Base-by-base conservation (phyloP, 2,113 vertebrate genomes). In the Carollia perspicillata region DNA sequence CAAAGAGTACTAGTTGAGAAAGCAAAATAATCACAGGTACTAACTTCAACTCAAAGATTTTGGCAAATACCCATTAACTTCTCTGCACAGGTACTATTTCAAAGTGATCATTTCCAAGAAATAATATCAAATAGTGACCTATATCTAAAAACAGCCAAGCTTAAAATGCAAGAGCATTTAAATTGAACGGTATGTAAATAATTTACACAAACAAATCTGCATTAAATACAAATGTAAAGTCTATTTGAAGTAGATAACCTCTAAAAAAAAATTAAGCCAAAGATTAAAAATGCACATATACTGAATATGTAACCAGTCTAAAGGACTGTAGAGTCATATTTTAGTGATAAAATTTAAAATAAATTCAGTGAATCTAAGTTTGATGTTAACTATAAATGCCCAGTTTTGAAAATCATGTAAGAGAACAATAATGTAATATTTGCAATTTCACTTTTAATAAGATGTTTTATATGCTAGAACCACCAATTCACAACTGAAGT, bases 91-190 rank as follows among this genome's bases (percentile, higher is more conserved):
- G n/a, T 93, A 93, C 40, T 71, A 88, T 28, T 84, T 68, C 77
- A 95, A 95, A 93, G 44, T 16, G 42, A 91, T 49, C 14, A 69
- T 75, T 58, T 69, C 8, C 28, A 91, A 71, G 11, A 10, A 94
- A 96, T 2, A 84, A 17, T 83, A 92, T 40, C 13, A 80, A 84
- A 66, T 8, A 96, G 33, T 65, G 49, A 94, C 69, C 89, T 91
- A 84, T 47, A 93, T 68, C 40, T 89, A 84, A 60, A 94, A 86
- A 58, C 9, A 49, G 78, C 69, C 0, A 95, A 18, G 8, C 20
- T 78, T 87, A 95, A 94, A 95, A 94, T 65, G 12, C 40, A 96
- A 90, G 20, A 87, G 20, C 30, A 92, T 84, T 55, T 95, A 22
- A 30, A 93, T 44, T 78, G 23, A 84, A 69, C 9, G 18, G 26